Conservation (phyloP, 53 echinoderm and acorn worm genomes). For the Stichopus horrens region DNA sequence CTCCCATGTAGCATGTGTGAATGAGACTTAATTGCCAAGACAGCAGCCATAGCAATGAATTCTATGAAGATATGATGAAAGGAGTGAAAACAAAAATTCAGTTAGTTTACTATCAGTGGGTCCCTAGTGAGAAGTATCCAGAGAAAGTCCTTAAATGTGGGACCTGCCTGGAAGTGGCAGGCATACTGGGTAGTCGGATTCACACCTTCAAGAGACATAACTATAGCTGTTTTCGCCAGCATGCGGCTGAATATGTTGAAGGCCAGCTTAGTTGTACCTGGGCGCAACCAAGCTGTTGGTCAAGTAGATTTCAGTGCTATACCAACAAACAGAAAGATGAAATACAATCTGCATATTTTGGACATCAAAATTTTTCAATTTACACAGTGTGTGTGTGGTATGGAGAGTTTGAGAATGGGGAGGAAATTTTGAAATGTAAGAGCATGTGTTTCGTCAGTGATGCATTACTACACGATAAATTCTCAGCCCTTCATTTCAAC, state of each 20-base stretch:
- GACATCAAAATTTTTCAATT: conserved; percentile 4
- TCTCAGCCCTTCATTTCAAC: background rate
- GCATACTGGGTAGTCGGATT: background rate
- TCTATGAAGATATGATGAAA: background rate
- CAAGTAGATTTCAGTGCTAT: conserved; percentile 28
- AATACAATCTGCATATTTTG: conserved; percentile 18
- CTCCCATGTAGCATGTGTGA: background rate
- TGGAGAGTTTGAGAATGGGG: conserved; percentile 33
- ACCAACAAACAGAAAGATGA: conserved; percentile 23
- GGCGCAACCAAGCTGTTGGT: background rate
- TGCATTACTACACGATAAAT: background rate
- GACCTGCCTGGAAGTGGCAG: background rate
- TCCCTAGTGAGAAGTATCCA: background rate
- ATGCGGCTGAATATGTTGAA: background rate
- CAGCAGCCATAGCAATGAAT: background rate
- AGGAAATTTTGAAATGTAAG: conserved; percentile 8
- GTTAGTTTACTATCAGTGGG: conserved; percentile 10
- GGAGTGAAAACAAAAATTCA: background rate
- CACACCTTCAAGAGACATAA: conserved; percentile 6
- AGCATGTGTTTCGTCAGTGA: background rate
- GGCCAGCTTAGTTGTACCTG: background rate
- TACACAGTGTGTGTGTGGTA: conserved; percentile 29
- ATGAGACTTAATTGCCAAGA: background rate
- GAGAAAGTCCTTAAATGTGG: background rate
- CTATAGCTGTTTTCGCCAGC: background rate